Evolutionary conservation across 2,113 vertebrate species (phyloP).

Genomic region (Stigmatopora nigra): DNA sequence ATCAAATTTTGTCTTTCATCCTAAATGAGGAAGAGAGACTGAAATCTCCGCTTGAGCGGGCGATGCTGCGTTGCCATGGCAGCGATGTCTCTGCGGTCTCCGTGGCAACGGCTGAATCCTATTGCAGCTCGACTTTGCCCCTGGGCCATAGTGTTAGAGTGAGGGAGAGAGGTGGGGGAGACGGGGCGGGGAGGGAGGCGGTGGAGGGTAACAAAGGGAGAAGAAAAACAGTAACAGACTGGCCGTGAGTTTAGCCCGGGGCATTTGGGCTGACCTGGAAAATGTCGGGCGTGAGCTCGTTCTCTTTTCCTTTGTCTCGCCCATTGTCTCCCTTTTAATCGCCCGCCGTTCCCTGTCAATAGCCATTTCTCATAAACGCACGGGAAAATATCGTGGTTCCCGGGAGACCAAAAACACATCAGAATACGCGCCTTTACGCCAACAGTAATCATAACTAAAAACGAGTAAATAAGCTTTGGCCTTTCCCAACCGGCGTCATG

Average conservation of each 20-base stretch:
- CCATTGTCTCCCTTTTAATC: conserved; percentile 9
- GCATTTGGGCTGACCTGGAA: conserved; percentile 64
- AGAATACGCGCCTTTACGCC: not conserved
- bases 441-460: not conserved
- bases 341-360: conserved; percentile 19
- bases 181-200: not conserved
- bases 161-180: conserved; percentile 6
- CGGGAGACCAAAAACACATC: not conserved
- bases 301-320: conserved; percentile 22
- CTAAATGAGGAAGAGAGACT: conserved; percentile 25
- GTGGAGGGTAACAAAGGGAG: conserved; percentile 7
- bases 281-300: conserved; percentile 51
- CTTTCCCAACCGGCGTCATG: not conserved
- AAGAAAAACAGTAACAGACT: conserved; percentile 56
- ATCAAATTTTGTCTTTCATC: not conserved
- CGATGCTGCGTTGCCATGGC: conserved; percentile 70
- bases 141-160: conserved; percentile 37
- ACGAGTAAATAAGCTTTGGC: not conserved
- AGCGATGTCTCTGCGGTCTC: conserved; percentile 69
- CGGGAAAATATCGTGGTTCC: not conserved
- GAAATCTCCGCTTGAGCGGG: conserved; percentile 49
- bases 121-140: conserved; percentile 68
- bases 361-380: conserved; percentile 7
- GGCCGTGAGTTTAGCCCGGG: conserved; percentile 46
- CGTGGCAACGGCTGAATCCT: conserved; percentile 72